A percentile compares a stretch with the other conserved stretches of the same genome.
phyloP scores from a whole-genome alignment of 53 echinoderm and acorn worm genomes.

The Mesocentrotus franciscanus region DNA sequence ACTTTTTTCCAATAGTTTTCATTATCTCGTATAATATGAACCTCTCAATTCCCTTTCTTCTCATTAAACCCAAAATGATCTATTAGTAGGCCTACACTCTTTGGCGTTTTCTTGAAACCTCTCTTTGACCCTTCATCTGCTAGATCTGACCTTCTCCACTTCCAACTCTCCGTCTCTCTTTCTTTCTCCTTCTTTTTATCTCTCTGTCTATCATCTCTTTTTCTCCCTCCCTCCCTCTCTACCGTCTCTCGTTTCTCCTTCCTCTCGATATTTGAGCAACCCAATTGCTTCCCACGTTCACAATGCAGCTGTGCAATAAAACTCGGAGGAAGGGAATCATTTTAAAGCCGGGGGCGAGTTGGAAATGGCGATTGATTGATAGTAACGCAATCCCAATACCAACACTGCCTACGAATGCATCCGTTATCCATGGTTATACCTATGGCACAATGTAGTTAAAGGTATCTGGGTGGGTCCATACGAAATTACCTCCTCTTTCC shows the following conservation, averaged over 20 bases:
- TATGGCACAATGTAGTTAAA: neutral
- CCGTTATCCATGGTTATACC: neutral
- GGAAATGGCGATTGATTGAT: slow-evolving; percentile 46
- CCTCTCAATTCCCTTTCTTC: too few relatives aligned
- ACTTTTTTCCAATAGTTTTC: too few relatives aligned
- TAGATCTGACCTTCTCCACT: neutral
- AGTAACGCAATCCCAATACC: slow-evolving; percentile 41
- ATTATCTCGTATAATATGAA: too few relatives aligned
- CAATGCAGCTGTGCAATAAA: slow-evolving; percentile 49
- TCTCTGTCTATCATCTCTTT: slow-evolving; percentile 10
- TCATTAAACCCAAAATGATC: too few relatives aligned
- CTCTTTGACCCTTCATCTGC: neutral
- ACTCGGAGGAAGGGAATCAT: slow-evolving; percentile 18
- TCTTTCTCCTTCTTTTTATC: slow-evolving; percentile 27
- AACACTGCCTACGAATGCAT: slow-evolving; percentile 25
- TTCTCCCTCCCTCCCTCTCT: neutral
- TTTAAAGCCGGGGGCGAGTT: slow-evolving; percentile 41
- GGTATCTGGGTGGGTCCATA: neutral
- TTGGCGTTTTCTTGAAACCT: too few relatives aligned
- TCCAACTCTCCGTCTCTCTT: neutral
- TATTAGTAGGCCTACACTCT: too few relatives aligned
- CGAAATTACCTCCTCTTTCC: neutral
- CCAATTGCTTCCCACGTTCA: slow-evolving; percentile 54
- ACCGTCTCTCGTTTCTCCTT: neutral
- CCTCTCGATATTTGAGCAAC: slow-evolving; percentile 40